Conservation (phyloP, 1,140 invertebrate species). For the Octopus bimaculoides region DNA sequence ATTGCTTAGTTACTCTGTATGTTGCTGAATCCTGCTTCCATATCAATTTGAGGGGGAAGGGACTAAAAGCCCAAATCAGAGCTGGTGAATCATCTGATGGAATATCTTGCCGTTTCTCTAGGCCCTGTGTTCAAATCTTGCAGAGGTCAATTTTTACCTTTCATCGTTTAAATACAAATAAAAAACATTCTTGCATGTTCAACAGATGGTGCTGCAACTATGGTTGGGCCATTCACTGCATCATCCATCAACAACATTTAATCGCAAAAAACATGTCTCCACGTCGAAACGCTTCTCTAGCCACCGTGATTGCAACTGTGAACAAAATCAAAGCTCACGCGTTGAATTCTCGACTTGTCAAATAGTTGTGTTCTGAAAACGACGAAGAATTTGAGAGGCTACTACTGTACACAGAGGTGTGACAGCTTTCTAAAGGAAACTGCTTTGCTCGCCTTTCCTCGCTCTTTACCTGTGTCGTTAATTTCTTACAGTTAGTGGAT, state of each 20-base stretch:
- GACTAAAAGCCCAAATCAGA: too few species aligned
- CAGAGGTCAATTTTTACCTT: too few species aligned
- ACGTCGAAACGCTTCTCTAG: neutral
- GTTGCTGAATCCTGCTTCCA: too few species aligned
- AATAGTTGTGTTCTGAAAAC: neutral
- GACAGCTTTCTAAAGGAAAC: neutral
- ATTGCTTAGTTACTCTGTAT: too few species aligned
- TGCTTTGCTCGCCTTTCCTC: neutral
- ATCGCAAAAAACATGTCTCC: neutral
- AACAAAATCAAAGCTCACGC: neutral
- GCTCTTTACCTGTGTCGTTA: too few species aligned
- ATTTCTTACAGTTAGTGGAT: too few species aligned
- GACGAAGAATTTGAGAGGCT: neutral
- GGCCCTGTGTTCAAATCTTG: too few species aligned
- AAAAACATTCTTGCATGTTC: constrained; percentile 9
- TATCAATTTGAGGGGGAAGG: too few species aligned
- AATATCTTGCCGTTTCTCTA: too few species aligned
- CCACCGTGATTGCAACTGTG: neutral
- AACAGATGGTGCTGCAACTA: neutral
- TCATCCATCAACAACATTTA: constrained; percentile 7
- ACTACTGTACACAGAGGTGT: neutral
- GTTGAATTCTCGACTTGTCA: neutral
- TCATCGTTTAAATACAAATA: neutral
- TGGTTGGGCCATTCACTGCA: constrained; percentile 2
- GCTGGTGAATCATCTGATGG: too few species aligned